Conservation (phyloP, 2,113 vertebrate species). For the Emberiza fucata region DNA sequence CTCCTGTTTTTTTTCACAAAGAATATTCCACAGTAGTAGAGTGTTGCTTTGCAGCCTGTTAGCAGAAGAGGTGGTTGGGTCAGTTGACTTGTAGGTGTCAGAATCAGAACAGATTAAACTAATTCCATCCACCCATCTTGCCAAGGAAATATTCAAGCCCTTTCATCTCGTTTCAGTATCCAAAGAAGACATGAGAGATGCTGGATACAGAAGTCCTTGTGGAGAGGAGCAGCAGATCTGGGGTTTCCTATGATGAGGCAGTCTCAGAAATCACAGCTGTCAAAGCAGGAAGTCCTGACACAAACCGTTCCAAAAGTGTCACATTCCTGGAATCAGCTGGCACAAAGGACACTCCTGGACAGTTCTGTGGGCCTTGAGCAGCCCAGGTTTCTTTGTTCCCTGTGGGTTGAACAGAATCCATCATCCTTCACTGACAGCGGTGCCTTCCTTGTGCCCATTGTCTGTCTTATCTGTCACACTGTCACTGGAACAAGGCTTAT, state of each 20-base stretch:
- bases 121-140: slow-evolving; percentile 28
- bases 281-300: neutral
- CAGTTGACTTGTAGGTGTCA: neutral
- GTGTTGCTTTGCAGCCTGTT: neutral
- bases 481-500: neutral
- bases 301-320: neutral
- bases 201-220: neutral
- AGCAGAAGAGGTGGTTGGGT: neutral
- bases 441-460: neutral
- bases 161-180: neutral
- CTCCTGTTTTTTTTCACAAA: slow-evolving; percentile 9
- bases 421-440: neutral
- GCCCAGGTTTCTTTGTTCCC: neutral
- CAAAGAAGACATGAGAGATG: neutral
- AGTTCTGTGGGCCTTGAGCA: neutral
- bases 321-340: neutral
- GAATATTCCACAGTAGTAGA: neutral
- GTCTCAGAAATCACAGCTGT: neutral
- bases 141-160: slow-evolving; percentile 8
- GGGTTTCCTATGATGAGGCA: neutral
- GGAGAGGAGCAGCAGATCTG: neutral
- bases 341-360: neutral
- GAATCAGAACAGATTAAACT: neutral
- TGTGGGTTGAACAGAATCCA: neutral
- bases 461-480: neutral